phyloP scores from a whole-genome alignment of 2,888 invertebrate species.

The Neelides folsomi region DNA sequence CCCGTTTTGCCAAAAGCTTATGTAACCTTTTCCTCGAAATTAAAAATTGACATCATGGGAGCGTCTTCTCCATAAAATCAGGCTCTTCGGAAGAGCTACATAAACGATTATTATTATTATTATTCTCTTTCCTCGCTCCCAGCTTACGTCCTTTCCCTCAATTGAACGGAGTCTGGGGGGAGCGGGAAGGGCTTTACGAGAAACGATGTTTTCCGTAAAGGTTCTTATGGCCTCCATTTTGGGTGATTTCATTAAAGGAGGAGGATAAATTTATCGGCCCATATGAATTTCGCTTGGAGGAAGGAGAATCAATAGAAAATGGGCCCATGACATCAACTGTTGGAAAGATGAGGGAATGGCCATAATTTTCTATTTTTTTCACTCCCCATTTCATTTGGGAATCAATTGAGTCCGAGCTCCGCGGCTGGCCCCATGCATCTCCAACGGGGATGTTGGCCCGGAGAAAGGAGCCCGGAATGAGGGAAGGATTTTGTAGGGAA shows the following conservation, averaged over 20 bases:
- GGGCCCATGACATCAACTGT: conserved; percentile 7
- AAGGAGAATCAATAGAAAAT: neutral
- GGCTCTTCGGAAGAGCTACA: no score
- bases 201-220: no score
- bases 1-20: no score
- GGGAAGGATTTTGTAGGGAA: conserved; percentile 4
- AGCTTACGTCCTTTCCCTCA: neutral
- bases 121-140: no score
- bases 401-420: conserved; percentile 8
- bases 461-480: conserved; percentile 1
- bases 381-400: conserved; percentile 12
- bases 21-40: no score
- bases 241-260: conserved; percentile 7
- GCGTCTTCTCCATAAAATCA: no score
- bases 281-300: conserved; percentile 8
- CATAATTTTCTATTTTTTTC: conserved; percentile 9
- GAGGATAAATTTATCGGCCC: conserved; percentile 8
- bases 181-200: neutral
- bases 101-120: no score
- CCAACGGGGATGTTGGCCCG: neutral
- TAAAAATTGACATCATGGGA: no score
- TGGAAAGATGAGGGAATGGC: conserved; percentile 7
- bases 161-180: neutral
- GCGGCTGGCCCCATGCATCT: neutral
- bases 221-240: conserved; percentile 4